Evolutionary conservation across 2,113 vertebrate species (phyloP), one percentile per base, ranked within the genome.

Genomic region (Hymenochirus boettgeri): DNA sequence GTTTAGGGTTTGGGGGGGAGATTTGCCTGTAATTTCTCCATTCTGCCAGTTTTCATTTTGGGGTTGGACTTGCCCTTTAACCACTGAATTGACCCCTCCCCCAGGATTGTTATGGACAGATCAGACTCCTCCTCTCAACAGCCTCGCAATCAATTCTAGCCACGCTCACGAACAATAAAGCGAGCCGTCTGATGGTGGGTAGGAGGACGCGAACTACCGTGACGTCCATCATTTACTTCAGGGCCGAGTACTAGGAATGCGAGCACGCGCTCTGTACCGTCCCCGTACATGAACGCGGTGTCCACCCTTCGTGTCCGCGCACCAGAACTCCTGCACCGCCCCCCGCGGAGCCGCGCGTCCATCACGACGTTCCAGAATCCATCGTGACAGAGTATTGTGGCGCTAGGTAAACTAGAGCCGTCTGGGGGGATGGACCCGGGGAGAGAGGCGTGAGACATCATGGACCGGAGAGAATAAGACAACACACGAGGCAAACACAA

Each of bases 281-380:
- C 91, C 42, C 51, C 33, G 75, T 98, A 98, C 82, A 96, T 89
- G 57, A 85, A 71, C 24, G 96, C 96, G 4, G 91, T 92, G 78
- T 98, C 95, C 74, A 98, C 22, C 7, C 81, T 0, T 45, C 62
- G 77, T 95, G 71, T 0, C 90, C 93, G 3, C 87, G 84, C 7
- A 61, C 71, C 65, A 90, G 60, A 95, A 97, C 22, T 74, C 72
- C 2, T 76, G 75, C 59, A 96, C 85, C 70, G 93, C 73, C 12
- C 77, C 12, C 72, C 75, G 67, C 93, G 93, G 46, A 75, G 65
- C 19, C 76, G 71, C 5, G 76, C 76, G 62, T 90, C 85, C 0
- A 84, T 88, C 2, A n/a, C 91, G 86, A 0, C 90, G 87, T 1
- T 95, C 95, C 95, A 62, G 63, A 97, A 86, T 70, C 91, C 88